Base-by-base conservation (phyloP, 2,888 invertebrate species). In the Automeris io region DNA sequence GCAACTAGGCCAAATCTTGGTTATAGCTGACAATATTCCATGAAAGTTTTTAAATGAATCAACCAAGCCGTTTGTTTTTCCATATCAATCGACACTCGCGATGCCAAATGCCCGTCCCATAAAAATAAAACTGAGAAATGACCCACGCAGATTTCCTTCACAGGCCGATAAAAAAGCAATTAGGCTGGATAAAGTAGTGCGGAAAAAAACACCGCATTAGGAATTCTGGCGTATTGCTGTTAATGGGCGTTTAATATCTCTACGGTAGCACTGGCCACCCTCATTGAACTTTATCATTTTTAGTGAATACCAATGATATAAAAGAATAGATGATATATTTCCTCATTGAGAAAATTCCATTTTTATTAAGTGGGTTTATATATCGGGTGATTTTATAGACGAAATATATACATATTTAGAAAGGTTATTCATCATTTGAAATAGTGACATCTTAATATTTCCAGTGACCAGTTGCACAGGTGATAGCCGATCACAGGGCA, bases 131-230 rank as follows among this genome's bases (percentile, higher is more conserved):
- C n/a, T 16, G 16, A 16, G n/a, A 29, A 29, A 29, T 8, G 29
- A 16, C 16, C 29, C 16, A 47, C 47, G 37, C 42, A 55, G 52
- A 61, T 65, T 48, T 63, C 54, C 60, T 48, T 40, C 54, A 49
- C 49, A 23, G 45, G 47, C 41, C 54, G 54, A 75, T 78, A 75
- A 79, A 80, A 79, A 74, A 65, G 69, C 68, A 73, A 79, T 78
- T 79, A 80, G 77, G 77, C 78, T 75, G 68, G 77, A 79, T 78
- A 78, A 76, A 70, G n/a, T 65, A 73, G 62, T 55, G 44, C 42
- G 43, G 40, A 11, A 33, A 59, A 65, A 72, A 69, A 72, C 59
- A 67, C 64, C 51, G 57, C 67, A 74, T 79, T 78, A 70, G 65
- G 60, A 69, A 73, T 75, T 77, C 77, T 76, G 63, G 60, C 49